Conservation (phyloP, 1,140 invertebrate species). For the Dolichoris vasculosae region DNA sequence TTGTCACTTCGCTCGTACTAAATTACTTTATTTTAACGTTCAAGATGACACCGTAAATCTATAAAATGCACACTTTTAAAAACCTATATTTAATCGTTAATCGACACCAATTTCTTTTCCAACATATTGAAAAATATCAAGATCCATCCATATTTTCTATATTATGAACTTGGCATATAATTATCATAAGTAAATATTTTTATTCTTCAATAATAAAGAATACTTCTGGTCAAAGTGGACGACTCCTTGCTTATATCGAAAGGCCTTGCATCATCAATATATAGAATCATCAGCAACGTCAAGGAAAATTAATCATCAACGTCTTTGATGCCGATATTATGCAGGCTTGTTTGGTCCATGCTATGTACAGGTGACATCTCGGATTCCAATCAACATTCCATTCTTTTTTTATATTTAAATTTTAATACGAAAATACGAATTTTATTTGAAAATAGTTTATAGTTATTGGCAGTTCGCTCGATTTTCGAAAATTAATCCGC, state of each 20-base stretch:
- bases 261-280: background rate
- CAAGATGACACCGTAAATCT: too few relatives aligned
- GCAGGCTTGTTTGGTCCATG: background rate
- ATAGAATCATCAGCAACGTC: background rate
- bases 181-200: background rate
- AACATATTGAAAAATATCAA: background rate
- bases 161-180: background rate
- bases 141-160: background rate
- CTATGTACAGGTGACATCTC: slow-evolving; percentile 19
- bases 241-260: background rate
- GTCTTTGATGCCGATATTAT: background rate
- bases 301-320: background rate
- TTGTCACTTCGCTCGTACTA: background rate
- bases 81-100: background rate
- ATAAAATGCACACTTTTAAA: background rate
- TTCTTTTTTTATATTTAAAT: background rate
- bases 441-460: background rate
- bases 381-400: background rate
- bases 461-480: slow-evolving; percentile 45
- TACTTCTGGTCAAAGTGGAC: background rate
- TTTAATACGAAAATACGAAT: background rate
- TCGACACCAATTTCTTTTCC: background rate
- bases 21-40: too few relatives aligned
- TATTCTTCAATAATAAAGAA: background rate
- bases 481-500: slow-evolving; percentile 26